phyloP scores from a whole-genome alignment of 2,113 vertebrate genomes.

The Chrysochloris asiatica region DNA sequence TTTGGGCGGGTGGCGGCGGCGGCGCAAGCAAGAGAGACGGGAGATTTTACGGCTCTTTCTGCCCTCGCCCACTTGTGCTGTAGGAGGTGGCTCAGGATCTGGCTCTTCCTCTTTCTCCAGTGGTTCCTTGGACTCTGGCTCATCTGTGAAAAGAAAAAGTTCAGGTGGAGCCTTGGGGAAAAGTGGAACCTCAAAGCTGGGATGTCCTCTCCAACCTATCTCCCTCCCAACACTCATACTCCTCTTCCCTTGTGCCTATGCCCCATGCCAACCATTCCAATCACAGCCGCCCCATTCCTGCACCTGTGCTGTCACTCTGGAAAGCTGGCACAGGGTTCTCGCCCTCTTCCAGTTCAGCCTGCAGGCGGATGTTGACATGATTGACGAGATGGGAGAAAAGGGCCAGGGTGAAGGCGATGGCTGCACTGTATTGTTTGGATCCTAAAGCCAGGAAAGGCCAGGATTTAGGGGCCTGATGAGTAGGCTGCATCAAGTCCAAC shows the following conservation, averaged over 20 bases:
- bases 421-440: constrained; percentile 97
- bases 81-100: constrained; percentile 65
- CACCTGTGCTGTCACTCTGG: constrained; percentile 87
- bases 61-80: constrained; percentile 45
- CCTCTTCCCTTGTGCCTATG: too few species aligned
- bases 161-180: neutral
- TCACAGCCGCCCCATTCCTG: neutral
- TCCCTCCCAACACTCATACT: neutral
- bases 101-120: constrained; percentile 80
- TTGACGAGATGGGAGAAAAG: constrained; percentile 98
- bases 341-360: constrained; percentile 95
- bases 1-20: constrained; percentile 89
- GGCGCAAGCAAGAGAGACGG: constrained; percentile 90
- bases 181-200: neutral
- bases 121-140: constrained; percentile 86
- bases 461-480: neutral
- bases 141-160: constrained; percentile 83
- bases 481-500: neutral
- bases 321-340: constrained; percentile 92
- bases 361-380: constrained; percentile 97
- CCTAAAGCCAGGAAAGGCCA: constrained; percentile 83
- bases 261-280: too few species aligned
- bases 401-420: constrained; percentile 97
- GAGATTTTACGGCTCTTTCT: constrained; percentile 92
- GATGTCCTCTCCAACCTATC: neutral